Percentiles rank a stretch among this genome's conserved stretches.
phyloP scores from a whole-genome alignment of 2,113 vertebrate genomes.

The Amia ocellicauda region DNA sequence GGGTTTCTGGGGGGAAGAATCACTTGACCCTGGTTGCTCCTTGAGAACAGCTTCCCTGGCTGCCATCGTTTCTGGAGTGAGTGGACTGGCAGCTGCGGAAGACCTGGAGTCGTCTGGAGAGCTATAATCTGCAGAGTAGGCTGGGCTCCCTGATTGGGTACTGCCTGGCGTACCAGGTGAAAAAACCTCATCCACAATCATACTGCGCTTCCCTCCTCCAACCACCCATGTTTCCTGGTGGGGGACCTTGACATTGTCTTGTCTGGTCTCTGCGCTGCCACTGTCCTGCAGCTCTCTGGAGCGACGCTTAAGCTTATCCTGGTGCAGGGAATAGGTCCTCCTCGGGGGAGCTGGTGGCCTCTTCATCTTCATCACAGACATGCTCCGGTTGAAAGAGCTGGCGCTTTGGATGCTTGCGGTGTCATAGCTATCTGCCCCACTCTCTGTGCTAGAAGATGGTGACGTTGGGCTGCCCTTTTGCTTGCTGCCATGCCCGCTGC shows the following conservation, averaged over 20 bases:
- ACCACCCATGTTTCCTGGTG: constrained; percentile 17
- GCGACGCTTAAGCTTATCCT: constrained; percentile 64
- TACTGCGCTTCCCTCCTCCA: constrained; percentile 36
- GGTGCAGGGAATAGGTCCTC: constrained; percentile 84
- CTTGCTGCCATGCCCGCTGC: constrained; percentile 31
- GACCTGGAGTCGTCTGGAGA: constrained; percentile 35
- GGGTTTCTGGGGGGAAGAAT: constrained; percentile 56
- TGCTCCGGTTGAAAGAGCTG: constrained; percentile 63
- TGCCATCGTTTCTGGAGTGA: constrained; percentile 40
- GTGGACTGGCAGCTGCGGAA: constrained; percentile 33
- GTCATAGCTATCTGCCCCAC: constrained; percentile 49
- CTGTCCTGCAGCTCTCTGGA: constrained; percentile 44
- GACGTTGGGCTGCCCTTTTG: constrained; percentile 37
- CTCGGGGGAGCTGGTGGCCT: constrained; percentile 74
- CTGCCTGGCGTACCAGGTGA: constrained; percentile 22
- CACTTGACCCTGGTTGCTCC: constrained; percentile 56
- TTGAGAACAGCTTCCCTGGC: constrained; percentile 30
- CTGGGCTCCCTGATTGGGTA: constrained; percentile 10
- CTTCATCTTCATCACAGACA: constrained; percentile 86
- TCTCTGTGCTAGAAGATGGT: constrained; percentile 39
- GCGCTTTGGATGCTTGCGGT: constrained; percentile 62
- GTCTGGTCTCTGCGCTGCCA: constrained; percentile 24
- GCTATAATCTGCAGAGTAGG: constrained; percentile 21
- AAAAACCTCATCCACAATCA: constrained; percentile 43
- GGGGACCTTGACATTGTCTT: constrained; percentile 18